Conservation (phyloP, 2,113 vertebrate species). For the Castor canadensis region DNA sequence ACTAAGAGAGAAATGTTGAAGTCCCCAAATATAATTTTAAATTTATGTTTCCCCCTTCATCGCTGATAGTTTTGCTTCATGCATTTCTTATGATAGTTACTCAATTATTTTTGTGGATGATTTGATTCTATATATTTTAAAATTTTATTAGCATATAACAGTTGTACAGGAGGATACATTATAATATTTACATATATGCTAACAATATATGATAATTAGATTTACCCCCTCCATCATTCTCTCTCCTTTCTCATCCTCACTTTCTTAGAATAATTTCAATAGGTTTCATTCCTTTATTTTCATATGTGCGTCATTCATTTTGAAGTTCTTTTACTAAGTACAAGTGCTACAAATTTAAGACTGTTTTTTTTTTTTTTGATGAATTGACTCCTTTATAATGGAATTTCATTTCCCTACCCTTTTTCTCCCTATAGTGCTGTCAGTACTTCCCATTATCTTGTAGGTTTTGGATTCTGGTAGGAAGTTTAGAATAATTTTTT, state of each 20-base stretch:
- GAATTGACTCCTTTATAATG: background rate
- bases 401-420: background rate
- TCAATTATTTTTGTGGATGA: no score
- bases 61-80: background rate
- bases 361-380: background rate
- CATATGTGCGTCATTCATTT: no score
- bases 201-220: no score
- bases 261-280: no score
- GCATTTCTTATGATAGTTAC: no score
- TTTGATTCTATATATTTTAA: no score
- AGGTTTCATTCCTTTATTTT: no score
- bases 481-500: background rate
- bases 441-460: background rate
- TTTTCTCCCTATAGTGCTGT: background rate
- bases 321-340: background rate
- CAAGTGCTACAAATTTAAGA: background rate
- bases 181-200: no score
- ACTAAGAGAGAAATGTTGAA: background rate
- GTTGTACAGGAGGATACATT: no score
- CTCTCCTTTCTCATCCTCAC: no score
- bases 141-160: no score
- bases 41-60: background rate
- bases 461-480: background rate
- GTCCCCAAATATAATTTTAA: background rate
- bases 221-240: no score